Conservation (phyloP, 1,140 invertebrate species). For the Brachionus calyciflorus region DNA sequence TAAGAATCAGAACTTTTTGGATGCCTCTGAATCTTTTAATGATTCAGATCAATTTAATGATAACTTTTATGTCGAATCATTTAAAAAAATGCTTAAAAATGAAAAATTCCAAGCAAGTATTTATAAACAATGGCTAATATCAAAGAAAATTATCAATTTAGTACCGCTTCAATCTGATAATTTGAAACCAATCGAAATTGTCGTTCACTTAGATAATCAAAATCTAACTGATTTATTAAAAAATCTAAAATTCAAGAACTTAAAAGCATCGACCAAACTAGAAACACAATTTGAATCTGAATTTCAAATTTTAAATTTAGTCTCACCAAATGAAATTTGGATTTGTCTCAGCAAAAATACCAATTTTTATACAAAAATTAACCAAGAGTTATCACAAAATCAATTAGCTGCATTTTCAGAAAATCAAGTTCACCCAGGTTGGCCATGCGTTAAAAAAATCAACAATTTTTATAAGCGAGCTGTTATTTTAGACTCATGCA, state of each 20-base stretch:
- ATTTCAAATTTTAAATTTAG: not conserved
- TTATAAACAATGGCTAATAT: not conserved
- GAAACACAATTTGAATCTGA: not conserved
- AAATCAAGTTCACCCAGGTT: not conserved
- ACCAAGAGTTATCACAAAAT: not conserved
- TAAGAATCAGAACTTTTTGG: not conserved
- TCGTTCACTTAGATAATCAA: constrained; percentile 11
- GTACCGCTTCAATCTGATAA: constrained; percentile 43
- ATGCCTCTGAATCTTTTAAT: constrained; percentile 1
- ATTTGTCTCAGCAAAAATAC: not conserved
- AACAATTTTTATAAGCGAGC: not conserved
- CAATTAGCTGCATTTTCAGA: not conserved
- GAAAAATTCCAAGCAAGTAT: constrained; percentile 16
- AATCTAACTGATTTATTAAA: not conserved
- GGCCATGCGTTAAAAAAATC: not conserved
- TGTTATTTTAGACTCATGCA: not conserved
- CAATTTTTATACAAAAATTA: not conserved
- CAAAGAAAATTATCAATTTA: constrained; percentile 18
- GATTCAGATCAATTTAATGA: not conserved
- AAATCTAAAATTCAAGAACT: not conserved
- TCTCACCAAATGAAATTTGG: not conserved
- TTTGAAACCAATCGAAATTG: constrained; percentile 24
- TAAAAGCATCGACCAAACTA: not conserved
- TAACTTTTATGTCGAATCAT: not conserved
- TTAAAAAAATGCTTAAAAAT: not conserved